Evolutionary conservation across 2,113 vertebrate genomes (phyloP).

Genomic region (Phyllopteryx taeniolatus): DNA sequence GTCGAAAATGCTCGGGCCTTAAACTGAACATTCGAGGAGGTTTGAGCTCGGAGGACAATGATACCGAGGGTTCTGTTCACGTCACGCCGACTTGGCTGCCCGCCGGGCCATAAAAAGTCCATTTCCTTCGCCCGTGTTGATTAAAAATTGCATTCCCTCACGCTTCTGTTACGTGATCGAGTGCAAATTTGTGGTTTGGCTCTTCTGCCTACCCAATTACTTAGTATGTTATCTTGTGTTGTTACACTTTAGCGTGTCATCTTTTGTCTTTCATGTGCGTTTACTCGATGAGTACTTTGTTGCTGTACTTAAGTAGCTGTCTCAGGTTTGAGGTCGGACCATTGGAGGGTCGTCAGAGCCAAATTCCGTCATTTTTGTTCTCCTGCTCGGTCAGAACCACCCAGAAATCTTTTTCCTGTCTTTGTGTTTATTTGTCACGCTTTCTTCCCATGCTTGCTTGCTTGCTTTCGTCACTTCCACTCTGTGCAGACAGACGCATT

Average conservation of each 20-base stretch:
- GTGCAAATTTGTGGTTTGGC: not conserved
- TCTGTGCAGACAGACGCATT: no score
- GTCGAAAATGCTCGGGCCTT: not conserved
- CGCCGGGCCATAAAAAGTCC: slow-evolving; percentile 30
- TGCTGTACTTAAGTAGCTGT: no score
- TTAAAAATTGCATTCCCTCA: slow-evolving; percentile 33
- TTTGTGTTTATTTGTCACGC: slow-evolving; percentile 41
- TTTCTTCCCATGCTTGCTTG: slow-evolving; percentile 54
- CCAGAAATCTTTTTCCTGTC: slow-evolving; percentile 54
- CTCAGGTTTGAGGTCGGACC: no score
- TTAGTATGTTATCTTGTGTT: no score
- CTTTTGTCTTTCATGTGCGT: no score
- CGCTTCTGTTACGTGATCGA: slow-evolving; percentile 38
- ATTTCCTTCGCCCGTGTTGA: slow-evolving; percentile 35
- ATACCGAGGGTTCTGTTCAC: not conserved
- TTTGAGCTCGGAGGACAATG: not conserved
- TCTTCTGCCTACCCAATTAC: no score
- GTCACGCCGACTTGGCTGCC: slow-evolving; percentile 9
- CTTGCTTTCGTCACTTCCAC: slow-evolving; percentile 44
- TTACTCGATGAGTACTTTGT: no score
- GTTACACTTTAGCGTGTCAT: no score
- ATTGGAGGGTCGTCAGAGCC: no score
- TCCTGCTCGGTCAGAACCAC: slow-evolving; percentile 4
- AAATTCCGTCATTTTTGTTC: not conserved
- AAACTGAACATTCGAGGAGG: not conserved